These are phyloP conservation scores for Bursaphelenchus okinawaensis DNA, from an alignment of 2,888 invertebrate genomes.

Conservation along the genomic window DNA sequence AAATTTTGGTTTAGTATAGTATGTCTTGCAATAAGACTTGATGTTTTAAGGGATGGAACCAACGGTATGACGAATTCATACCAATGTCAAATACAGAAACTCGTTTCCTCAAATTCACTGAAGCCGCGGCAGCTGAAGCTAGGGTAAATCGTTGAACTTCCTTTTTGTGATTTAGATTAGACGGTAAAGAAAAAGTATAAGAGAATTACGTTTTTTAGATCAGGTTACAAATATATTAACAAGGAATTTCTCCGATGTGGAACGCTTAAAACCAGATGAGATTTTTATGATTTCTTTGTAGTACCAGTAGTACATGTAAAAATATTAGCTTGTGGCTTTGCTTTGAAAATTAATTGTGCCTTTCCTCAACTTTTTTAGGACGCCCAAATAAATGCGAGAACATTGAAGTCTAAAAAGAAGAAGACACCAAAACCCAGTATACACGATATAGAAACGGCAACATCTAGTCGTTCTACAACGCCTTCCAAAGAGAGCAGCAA, in stretches of 20 bases:
- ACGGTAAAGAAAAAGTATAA: background rate
- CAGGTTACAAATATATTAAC: background rate
- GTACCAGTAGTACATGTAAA: too few species aligned
- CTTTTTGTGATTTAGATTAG: background rate
- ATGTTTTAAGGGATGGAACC: conserved; percentile 27
- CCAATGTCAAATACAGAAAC: conserved; percentile 3
- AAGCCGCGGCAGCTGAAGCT: conserved; percentile 23
- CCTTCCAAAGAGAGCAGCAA: too few species aligned
- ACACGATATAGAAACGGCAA: too few species aligned
- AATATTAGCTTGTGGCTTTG: too few species aligned
- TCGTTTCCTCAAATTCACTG: conserved; percentile 23
- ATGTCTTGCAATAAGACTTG: background rate
- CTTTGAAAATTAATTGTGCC: too few species aligned
- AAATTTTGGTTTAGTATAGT: too few species aligned
- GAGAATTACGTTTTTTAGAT: background rate
- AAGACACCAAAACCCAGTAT: too few species aligned
- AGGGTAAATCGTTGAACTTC: conserved; percentile 13
- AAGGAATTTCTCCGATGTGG: background rate
- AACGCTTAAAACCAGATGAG: background rate
- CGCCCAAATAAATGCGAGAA: too few species aligned
- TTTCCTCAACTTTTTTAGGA: too few species aligned
- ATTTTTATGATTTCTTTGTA: too few species aligned
- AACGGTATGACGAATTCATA: conserved; percentile 22
- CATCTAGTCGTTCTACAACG: too few species aligned
- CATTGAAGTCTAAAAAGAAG: too few species aligned